Conservation (phyloP, 2,113 vertebrate species). For the Oncorhynchus kisutch region DNA sequence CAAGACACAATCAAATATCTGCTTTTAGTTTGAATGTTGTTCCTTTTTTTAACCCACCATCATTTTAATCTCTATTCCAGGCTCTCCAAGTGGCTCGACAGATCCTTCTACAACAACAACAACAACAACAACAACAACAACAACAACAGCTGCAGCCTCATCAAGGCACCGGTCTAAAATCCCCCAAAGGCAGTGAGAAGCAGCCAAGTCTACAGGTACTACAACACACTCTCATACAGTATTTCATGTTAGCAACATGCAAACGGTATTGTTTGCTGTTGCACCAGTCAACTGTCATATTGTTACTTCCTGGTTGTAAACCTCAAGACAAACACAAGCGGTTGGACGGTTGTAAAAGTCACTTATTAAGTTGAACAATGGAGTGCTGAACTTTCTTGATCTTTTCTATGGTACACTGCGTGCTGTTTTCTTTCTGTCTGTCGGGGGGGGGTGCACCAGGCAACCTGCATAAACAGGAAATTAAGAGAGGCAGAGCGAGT, state of each 20-base stretch:
- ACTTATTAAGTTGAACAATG: too few species aligned
- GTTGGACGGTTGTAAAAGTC: too few species aligned
- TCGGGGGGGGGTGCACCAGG: conserved; percentile 30
- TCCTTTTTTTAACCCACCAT: conserved; percentile 26
- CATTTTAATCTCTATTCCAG: conserved; percentile 69
- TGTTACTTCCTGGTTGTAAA: too few species aligned
- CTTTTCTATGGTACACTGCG: too few species aligned
- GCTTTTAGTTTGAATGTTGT: conserved; percentile 26
- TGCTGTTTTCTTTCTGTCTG: too few species aligned
- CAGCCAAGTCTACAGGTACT: conserved; percentile 88
- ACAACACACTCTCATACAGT: too few species aligned
- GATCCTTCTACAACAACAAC: conserved; percentile 85
- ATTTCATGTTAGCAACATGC: too few species aligned
- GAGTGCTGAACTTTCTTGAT: too few species aligned
- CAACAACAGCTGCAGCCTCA: conserved; percentile 80
- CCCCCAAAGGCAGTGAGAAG: conserved; percentile 91
- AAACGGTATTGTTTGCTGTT: too few species aligned
- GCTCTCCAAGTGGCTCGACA: conserved; percentile 94
- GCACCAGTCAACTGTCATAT: too few species aligned
- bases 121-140: conserved; percentile 78
- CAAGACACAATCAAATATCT: conserved; percentile 21
- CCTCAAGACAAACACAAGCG: too few species aligned
- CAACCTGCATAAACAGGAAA: conserved; percentile 75
- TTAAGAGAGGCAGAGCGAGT: conserved; percentile 56
- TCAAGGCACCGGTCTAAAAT: conserved; percentile 83